Percentiles rank a stretch among this genome's conserved stretches.
Evolutionary conservation across 2,113 vertebrate species (phyloP).

Genomic region (Callopanchax toddi): DNA sequence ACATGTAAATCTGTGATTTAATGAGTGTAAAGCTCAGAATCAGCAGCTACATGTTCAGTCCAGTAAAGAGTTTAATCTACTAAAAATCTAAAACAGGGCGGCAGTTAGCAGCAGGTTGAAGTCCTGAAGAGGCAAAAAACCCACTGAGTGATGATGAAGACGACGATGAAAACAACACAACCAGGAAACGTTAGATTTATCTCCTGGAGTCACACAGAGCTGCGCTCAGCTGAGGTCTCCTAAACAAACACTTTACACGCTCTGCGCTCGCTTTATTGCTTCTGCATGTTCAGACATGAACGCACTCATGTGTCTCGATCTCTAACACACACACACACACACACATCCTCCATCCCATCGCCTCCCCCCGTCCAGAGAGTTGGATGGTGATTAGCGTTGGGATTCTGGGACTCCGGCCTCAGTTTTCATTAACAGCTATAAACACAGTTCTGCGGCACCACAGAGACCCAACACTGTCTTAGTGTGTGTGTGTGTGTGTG

Average conservation of each 20-base stretch:
- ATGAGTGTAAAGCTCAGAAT: too few relatives aligned
- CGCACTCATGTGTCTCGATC: conserved; percentile 11
- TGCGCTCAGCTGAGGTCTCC: neutral
- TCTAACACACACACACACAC: conserved; percentile 9
- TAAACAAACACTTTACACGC: neutral
- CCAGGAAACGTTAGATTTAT: neutral
- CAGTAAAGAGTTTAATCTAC: too few relatives aligned
- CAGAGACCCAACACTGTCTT: conserved; percentile 47
- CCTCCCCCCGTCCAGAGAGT: conserved; percentile 59
- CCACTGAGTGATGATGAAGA: too few relatives aligned
- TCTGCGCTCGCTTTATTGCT: conserved; percentile 17
- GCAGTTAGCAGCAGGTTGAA: too few relatives aligned
- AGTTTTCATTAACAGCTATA: conserved; percentile 76
- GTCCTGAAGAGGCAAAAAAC: too few relatives aligned
- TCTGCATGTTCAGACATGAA: conserved; percentile 38
- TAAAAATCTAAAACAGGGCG: too few relatives aligned
- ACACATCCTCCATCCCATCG: neutral
- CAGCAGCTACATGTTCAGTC: too few relatives aligned
- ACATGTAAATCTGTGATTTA: too few relatives aligned
- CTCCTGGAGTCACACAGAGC: neutral
- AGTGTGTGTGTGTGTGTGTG: conserved; percentile 22
- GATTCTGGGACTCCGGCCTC: conserved; percentile 69
- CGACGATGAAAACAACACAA: too few relatives aligned
- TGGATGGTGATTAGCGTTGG: conserved; percentile 75
- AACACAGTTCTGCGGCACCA: conserved; percentile 68